phyloP scores from a whole-genome alignment of 1,140 invertebrate species.

The Araneus ventricosus region DNA sequence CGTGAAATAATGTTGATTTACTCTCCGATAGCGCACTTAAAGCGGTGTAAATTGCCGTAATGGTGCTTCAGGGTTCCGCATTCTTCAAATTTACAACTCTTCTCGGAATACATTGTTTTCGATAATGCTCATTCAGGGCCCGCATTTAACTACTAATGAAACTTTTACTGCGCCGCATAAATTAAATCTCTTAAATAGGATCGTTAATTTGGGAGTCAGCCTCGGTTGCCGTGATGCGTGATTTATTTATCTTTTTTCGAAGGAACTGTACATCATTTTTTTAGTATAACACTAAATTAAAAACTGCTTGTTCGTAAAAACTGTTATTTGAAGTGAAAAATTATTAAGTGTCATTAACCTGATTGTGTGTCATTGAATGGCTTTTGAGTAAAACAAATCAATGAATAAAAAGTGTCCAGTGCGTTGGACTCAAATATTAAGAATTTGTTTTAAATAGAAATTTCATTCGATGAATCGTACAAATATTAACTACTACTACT shows the following conservation, averaged over 20 bases:
- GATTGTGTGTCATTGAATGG: no score
- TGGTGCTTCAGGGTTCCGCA: conserved; percentile 20
- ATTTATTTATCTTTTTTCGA: not conserved
- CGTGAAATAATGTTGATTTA: conserved; percentile 40
- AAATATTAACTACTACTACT: no score
- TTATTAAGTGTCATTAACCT: no score
- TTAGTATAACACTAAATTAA: not conserved
- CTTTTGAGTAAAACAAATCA: no score
- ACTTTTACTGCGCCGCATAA: not conserved
- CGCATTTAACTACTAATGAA: not conserved
- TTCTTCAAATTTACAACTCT: conserved; percentile 36
- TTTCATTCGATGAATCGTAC: no score
- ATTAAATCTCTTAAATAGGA: not conserved
- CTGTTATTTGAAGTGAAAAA: no score
- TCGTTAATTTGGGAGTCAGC: not conserved
- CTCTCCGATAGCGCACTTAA: not conserved
- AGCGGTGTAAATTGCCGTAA: conserved; percentile 12
- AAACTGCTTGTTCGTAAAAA: not conserved
- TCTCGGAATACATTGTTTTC: conserved; percentile 13
- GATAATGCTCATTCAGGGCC: not conserved
- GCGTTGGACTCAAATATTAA: no score
- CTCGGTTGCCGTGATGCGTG: not conserved
- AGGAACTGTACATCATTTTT: not conserved
- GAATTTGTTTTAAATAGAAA: no score
- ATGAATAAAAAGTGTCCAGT: no score